Percentiles rank a stretch among this genome's conserved stretches.
phyloP scores from a whole-genome alignment of 1,140 invertebrate species.

The Microvelia longipes region DNA sequence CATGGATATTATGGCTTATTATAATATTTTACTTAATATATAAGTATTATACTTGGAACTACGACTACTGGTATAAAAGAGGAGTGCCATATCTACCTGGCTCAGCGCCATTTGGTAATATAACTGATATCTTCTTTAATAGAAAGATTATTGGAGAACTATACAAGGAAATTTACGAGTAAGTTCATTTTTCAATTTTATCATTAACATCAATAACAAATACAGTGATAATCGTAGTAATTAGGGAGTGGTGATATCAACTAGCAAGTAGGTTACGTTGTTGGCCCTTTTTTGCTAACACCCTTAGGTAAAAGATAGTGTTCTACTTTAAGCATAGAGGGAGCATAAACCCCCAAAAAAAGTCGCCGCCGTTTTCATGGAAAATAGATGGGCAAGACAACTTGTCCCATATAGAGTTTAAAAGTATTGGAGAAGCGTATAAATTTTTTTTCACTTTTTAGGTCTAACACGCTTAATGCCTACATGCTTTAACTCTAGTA shows the following conservation, averaged over 20 bases:
- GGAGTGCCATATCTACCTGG: slow-evolving; percentile 30
- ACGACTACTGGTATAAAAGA: slow-evolving; percentile 31
- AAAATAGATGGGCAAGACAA: too few relatives aligned
- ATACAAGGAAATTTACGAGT: slow-evolving; percentile 11
- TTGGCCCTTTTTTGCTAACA: too few relatives aligned
- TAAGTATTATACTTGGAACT: slow-evolving; percentile 7
- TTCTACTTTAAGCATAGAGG: neutral
- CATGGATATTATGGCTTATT: neutral
- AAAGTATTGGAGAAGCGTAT: too few relatives aligned
- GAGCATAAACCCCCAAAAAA: neutral
- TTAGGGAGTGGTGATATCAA: slow-evolving; percentile 3
- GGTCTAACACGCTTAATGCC: too few relatives aligned
- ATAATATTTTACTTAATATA: neutral
- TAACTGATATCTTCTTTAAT: slow-evolving; percentile 16
- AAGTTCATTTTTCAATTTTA: neutral
- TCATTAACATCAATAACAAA: neutral
- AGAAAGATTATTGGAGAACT: slow-evolving; percentile 15
- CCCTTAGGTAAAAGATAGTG: too few relatives aligned
- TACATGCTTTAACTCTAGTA: too few relatives aligned
- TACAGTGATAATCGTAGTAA: neutral
- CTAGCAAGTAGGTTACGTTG: slow-evolving; percentile 9
- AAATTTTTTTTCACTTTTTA: too few relatives aligned
- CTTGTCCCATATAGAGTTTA: too few relatives aligned
- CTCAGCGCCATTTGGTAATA: slow-evolving; percentile 27
- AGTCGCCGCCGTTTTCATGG: too few relatives aligned